Evolutionary conservation across 2,113 vertebrate genomes (phyloP), one percentile per base, ranked within the genome.

Genomic region (Ariopsis seemanni): DNA sequence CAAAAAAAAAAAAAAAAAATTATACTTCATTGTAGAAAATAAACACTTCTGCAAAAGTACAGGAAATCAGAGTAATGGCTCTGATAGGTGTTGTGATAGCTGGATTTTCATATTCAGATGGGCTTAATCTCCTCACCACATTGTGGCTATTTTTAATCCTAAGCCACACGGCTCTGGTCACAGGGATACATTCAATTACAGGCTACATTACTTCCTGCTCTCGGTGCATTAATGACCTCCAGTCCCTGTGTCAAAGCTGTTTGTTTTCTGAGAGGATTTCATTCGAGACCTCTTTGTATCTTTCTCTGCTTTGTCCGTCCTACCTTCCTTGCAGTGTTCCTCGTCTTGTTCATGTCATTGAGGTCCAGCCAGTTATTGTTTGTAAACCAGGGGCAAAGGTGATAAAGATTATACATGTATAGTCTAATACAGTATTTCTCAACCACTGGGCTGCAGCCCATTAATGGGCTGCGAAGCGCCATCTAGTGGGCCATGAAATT

Each of bases 51-150:
- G 84, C 22, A 69, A 58, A 72, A 82, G 27, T 48, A 50, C 20
- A 14, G 15, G 34, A 60, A 53, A 53, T 83, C 34, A 18, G 62
- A 85, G 15, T 84, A 84, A 88, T 80, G 60, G 50, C 74, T 69
- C 50, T 50, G 78, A 25, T 58, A 20, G 22, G 22, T 53, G 63
- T 60, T 27, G 10, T 80, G 42, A 72, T 82, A 58, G 55, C 48
- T 81, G 83, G 74, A 88, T 86, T 86, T 82, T 86, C 74, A 77
- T 52, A 80, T 84, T 88, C 65, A 34, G 81, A 88, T 67, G 80
- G 65, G 89, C 86, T 88, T 88, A 90, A 84, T 88, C 69, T 74
- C 22, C 86, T 72, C 83, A 83, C 87, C 34, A 55, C 83, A 58
- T 80, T 84, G 81, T 34, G 50, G 55, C 84, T 90, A 84, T 84